These are phyloP conservation scores for Escarpia spicata DNA, from an alignment of 2,888 invertebrate genomes.

Conservation along the genomic window DNA sequence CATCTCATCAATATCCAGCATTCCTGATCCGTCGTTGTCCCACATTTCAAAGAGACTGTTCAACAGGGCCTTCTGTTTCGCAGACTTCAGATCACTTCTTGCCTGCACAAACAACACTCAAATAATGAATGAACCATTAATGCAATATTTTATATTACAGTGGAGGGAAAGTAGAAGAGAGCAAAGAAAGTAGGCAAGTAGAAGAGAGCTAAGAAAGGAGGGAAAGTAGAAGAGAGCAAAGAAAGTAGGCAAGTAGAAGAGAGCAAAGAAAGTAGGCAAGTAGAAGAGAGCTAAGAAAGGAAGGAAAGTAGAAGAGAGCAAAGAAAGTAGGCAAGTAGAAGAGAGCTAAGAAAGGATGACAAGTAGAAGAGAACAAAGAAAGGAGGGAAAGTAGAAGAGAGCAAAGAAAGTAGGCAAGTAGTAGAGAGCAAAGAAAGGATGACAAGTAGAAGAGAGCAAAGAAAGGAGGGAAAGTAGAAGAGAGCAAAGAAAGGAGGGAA, in stretches of 20 bases:
- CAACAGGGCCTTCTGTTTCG: slow-evolving; percentile 57
- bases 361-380: no score
- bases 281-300: not conserved
- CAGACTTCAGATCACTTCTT: slow-evolving; percentile 53
- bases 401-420: not conserved
- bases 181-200: not conserved
- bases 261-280: not conserved
- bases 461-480: no score
- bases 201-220: no score
- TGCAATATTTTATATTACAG: not conserved
- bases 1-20: slow-evolving; percentile 60
- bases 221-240: not conserved
- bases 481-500: not conserved
- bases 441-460: no score
- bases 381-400: no score
- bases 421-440: no score
- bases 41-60: slow-evolving; percentile 64
- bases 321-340: no score
- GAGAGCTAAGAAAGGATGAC: no score
- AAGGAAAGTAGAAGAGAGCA: no score
- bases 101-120: slow-evolving; percentile 46
- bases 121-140: not conserved
- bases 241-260: not conserved
- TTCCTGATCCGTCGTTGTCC: slow-evolving; percentile 65
- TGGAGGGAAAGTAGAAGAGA: not conserved